Evolutionary conservation across 1,140 invertebrate species (phyloP).

Genomic region (Sminthurinus signatus): DNA sequence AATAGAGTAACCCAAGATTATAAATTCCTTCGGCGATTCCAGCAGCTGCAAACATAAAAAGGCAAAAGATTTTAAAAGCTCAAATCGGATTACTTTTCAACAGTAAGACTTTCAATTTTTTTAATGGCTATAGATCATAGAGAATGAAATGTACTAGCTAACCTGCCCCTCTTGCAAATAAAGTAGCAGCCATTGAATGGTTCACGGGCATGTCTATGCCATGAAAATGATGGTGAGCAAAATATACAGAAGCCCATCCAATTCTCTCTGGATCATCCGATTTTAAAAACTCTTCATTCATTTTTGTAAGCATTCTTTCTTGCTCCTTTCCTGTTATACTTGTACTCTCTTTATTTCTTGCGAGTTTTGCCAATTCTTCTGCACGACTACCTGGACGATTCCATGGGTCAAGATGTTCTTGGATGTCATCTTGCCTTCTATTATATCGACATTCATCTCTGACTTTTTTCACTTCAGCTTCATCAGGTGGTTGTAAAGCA

Average conservation of each 20-base stretch:
- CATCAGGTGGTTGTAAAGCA: background rate
- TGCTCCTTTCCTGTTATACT: no score
- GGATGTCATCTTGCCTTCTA: background rate
- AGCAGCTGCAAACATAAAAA: no score
- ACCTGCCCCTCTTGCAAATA: slow-evolving; percentile 14
- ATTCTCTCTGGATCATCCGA: background rate
- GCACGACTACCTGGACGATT: background rate
- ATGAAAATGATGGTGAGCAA: slow-evolving; percentile 14
- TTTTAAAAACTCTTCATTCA: background rate
- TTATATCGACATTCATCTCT: background rate
- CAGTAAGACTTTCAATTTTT: no score
- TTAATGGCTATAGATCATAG: no score
- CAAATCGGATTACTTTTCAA: no score
- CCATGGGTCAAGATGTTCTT: slow-evolving; percentile 21
- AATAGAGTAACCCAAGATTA: slow-evolving; percentile 19
- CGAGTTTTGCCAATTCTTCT: background rate
- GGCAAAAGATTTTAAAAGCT: no score
- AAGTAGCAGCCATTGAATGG: slow-evolving; percentile 14
- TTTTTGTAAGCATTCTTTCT: background rate
- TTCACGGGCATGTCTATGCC: background rate
- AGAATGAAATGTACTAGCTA: no score
- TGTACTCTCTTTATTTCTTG: background rate
- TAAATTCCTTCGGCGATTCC: slow-evolving; percentile 29
- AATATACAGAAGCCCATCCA: background rate
- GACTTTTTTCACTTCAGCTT: background rate